Base-by-base conservation (phyloP, 2,797 vertebrate species). In the Muraenolepis orangiensis region DNA sequence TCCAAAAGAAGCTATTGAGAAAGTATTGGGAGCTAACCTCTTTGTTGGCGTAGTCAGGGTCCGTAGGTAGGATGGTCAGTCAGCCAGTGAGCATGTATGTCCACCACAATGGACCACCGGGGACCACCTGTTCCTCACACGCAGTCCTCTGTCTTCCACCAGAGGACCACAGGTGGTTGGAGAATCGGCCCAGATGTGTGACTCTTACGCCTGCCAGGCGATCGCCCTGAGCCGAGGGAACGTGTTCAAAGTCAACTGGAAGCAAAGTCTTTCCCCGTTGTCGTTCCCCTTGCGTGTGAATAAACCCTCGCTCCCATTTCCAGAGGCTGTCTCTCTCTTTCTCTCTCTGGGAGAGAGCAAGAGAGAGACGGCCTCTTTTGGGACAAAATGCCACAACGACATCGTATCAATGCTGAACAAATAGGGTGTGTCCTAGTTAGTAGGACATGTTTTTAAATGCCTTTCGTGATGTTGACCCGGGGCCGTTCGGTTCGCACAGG, bases 341-440 rank as follows among this genome's bases (percentile, higher is more conserved):
- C 51, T 2, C 66, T 16, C 29, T 29, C 4, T 16, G 66, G 20
- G 29, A 67, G 28, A 67, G 66, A 18, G 42, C 2, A 11, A 51
- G 42, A 51, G 42, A 51, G 38, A 40, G 64, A 57, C 8, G 14
- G 26, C 13, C 81, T 80, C 30, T 46, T 80, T 81, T 75, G 38
- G 67, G 76, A 71, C 69, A 46, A 29, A 13, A 29, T 13, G 28
- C 26, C 64, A 66, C 64, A 30, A 28, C 76, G 81, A 83, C 81
- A n/a, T n/a, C n/a, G 80, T 79, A 77, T 82, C 78, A 76, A 66
- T 74, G 79, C 73, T 80, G 66, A 73, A 78, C 31, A 74, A 76
- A 77, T 51, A 81, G 83, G 87, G 88, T 80, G 88, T 90, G 86
- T 84, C 80, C 34, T 16, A 18, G 1, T 23, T 67, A 79, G 73